Conservation (phyloP, 2,797 vertebrate species). For the Muraenolepis orangiensis region DNA sequence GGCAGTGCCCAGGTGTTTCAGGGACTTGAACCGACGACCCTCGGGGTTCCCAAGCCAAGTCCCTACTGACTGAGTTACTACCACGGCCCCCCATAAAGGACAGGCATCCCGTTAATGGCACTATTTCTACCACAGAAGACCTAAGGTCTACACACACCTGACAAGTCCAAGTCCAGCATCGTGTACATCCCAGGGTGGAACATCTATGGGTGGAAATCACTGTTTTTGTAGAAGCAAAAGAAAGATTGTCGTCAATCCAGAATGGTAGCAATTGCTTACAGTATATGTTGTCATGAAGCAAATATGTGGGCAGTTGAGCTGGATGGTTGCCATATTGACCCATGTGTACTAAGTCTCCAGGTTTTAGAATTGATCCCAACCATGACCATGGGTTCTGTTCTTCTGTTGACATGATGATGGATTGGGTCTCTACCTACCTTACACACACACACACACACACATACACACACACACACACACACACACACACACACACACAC, state of each 20-base stretch:
- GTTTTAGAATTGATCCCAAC: slow-evolving; percentile 7
- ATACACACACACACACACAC: background rate
- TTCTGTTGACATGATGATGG: slow-evolving; percentile 47
- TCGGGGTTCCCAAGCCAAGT: no score
- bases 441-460: background rate
- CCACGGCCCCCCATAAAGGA: no score
- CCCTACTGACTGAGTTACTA: no score
- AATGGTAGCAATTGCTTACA: background rate
- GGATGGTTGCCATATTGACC: background rate
- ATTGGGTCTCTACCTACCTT: slow-evolving; percentile 25
- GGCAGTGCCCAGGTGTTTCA: no score
- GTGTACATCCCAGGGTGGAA: no score
- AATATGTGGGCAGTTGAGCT: background rate
- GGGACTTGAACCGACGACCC: no score
- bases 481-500: background rate
- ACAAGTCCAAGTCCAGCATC: no score
- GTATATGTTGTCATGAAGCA: background rate
- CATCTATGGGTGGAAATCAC: background rate
- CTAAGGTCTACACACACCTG: no score
- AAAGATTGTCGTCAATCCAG: background rate
- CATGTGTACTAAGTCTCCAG: background rate
- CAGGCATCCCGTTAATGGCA: no score
- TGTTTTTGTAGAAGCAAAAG: background rate
- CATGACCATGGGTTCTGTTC: slow-evolving; percentile 24
- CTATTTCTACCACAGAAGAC: no score